Evolutionary conservation across 2,888 invertebrate genomes (phyloP), one percentile per base, ranked within the genome.

Genomic region (Criorhina ranunculi): DNA sequence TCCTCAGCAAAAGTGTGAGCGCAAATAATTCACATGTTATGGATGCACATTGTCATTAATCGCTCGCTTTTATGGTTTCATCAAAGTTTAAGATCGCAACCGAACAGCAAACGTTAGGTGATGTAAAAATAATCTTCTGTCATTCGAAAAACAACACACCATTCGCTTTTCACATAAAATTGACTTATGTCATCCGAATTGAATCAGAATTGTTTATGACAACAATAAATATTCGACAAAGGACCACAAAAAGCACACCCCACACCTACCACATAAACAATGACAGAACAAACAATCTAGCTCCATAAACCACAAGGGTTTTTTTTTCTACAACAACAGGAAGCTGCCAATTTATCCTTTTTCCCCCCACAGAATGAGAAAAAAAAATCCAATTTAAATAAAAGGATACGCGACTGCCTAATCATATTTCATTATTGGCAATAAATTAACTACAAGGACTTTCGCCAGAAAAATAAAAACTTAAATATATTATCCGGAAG

Each of bases 351-450:
- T 62, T 76, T 76, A 70, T 70, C 42, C 37, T 31, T 67, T 46
- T 64, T 37, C 24, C 12, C 35, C 31, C 29, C 8, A 19, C 29
- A 29, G 9, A 40, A 59, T 37, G 37, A 37, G 11, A 37, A 9
- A 5, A 40, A 49, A 60, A 55, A 62, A 55, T 70, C 69, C 70
- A 78, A 78, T 77, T 81, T 77, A 57, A 72, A 70, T 66, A 82
- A 72, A 77, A 82, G 64, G 64, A 51, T 72, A 67, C 72, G 66
- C 70, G 66, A 72, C 66, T 60, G 77, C 72, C 77, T 78, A 72
- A 82, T 77, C 77, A 77, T 82, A 77, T 82, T 72, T 77, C 82
- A 82, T 82, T 82, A 82, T 82, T 77, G 82, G 60, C 67, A 77
- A 78, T 77, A 77, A 77, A 82, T 82, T 82, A 77, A 55, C 44